Conservation (phyloP, 1,140 invertebrate genomes). For the Drosophila equinoxialis region DNA sequence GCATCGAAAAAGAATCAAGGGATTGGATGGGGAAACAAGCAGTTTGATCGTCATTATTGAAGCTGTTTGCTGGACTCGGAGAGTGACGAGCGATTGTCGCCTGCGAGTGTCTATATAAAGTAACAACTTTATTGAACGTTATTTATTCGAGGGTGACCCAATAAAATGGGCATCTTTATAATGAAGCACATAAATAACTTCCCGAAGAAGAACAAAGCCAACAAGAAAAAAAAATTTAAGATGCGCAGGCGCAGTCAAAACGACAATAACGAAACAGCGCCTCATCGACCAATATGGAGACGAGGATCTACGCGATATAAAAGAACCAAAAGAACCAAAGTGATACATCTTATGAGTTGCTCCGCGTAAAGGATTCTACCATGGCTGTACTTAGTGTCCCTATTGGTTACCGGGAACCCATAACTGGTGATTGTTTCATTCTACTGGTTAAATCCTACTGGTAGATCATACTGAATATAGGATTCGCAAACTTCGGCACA, state of each 20-base stretch:
- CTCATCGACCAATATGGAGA: slow-evolving; percentile 55
- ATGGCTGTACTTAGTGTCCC: too few species aligned
- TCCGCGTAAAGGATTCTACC: too few species aligned
- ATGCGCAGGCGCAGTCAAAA: slow-evolving; percentile 45
- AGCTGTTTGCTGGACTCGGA: slow-evolving; percentile 30
- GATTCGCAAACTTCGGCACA: too few species aligned
- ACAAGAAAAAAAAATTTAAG: slow-evolving; percentile 4
- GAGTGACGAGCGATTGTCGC: slow-evolving; percentile 79
- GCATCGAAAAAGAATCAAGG: slow-evolving; percentile 17
- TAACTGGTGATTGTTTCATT: too few species aligned
- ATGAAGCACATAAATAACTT: slow-evolving; percentile 77
- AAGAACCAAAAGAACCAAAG: neutral
- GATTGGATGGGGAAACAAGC: neutral
- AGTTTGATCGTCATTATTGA: slow-evolving; percentile 2
- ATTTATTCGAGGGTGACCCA: slow-evolving; percentile 80
- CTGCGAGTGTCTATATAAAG: slow-evolving; percentile 80
- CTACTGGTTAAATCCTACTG: too few species aligned
- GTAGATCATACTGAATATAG: too few species aligned
- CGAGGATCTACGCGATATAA: slow-evolving; percentile 51
- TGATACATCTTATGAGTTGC: too few species aligned
- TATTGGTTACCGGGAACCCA: too few species aligned
- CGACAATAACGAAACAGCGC: slow-evolving; percentile 32
- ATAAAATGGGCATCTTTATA: slow-evolving; percentile 80
- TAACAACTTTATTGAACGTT: slow-evolving; percentile 80
- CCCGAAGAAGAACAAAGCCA: slow-evolving; percentile 37